A percentile compares a stretch with the other conserved stretches of the same genome.
Conservation (phyloP, 2,113 vertebrate species). For the Dasyprocta punctata region DNA sequence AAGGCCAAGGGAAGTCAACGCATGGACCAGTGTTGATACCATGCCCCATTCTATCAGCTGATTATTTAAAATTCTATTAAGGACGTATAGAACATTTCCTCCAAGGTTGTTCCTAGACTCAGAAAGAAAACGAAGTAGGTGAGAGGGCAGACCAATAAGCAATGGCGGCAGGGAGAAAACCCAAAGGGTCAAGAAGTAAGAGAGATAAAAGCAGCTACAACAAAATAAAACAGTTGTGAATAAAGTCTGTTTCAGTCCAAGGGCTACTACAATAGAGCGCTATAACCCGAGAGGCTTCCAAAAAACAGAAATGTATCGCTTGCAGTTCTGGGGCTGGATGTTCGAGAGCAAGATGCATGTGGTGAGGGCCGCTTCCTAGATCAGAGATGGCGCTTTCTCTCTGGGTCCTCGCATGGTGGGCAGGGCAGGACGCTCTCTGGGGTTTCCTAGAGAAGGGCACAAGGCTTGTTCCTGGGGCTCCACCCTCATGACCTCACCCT, state of each 20-base stretch:
- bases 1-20: background rate
- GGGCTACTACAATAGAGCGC: background rate
- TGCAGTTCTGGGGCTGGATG: background rate
- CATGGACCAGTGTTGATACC: rapidly evolving
- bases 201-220: background rate
- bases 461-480: background rate
- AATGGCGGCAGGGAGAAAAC: background rate
- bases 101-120: too few relatives aligned
- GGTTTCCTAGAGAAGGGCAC: background rate
- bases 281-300: background rate
- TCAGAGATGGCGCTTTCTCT: rapidly evolving
- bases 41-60: rapidly evolving
- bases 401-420: background rate
- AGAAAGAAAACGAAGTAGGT: background rate
- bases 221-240: background rate
- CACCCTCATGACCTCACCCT: background rate
- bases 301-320: background rate
- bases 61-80: too few relatives aligned
- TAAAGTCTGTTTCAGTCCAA: background rate
- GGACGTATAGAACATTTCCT: background rate
- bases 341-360: background rate
- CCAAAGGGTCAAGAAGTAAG: background rate
- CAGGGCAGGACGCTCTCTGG: background rate
- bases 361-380: background rate
- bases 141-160: background rate